Evolutionary conservation across 64 coral and sea anemone genomes (phyloP), one percentile per base, ranked within the genome.

Genomic region (Montipora capricornis): DNA sequence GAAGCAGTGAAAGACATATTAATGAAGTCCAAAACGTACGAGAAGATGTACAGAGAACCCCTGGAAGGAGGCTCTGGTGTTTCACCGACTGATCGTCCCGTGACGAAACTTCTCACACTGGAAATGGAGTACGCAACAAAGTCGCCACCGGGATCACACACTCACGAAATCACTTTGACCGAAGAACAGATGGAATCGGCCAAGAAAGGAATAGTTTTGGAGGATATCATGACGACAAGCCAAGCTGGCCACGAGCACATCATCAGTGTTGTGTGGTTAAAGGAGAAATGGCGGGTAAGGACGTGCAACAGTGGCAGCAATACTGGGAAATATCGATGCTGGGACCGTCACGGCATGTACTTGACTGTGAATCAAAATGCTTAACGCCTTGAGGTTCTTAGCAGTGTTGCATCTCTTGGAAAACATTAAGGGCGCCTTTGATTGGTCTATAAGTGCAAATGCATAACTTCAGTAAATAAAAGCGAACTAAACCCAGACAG

Each of bases 1-100:
- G 61, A 95, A 82, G 94, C 94, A 5, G 4, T 47, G 2, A 80
- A 92, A 88, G 94, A 95, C 22, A 68, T 95, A 0, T 46, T 95
- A 0, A 89, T 95, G 68, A 60, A 92, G 6, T 95, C 94, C 2
- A 68, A 88, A 24, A 88, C 82, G 11, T 83, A 95, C 49, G 84
- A 80, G 13, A 77, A 87, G 17, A 57, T 74, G 6, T 91, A 81
- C 49, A 52, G 71, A 49, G 89, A 81, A 79, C 75, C 89, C n/a
- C 44, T 91, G 3, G 69, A 4, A 15, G 51, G 79, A 59, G 50
- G 51, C 45, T 62, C 47, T 60, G 48, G 68, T 74, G 74, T 75
- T 49, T 20, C 58, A 64, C 81, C 74, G 15, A 82, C 68, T 37
- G 75, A 59, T 12, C 44, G 11, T 8, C 53, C 80, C 20, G 1